These are phyloP conservation scores for Cartodere bifasciata DNA, from an alignment of 2,888 invertebrate species.

Conservation along the genomic window DNA sequence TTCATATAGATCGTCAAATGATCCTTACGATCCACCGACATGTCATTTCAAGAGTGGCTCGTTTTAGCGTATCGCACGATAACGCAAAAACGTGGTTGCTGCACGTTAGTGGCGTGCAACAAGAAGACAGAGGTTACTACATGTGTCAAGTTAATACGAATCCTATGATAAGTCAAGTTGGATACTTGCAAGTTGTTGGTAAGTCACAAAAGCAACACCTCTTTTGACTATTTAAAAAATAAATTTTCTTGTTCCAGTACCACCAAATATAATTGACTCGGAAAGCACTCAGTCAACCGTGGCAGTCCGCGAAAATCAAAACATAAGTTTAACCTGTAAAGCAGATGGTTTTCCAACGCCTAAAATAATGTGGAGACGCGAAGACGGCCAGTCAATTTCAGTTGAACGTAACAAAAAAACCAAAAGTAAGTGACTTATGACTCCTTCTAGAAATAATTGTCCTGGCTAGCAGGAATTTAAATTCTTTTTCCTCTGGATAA, in stretches of 20 bases:
- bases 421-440: no score
- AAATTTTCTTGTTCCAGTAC: slow-evolving; percentile 51
- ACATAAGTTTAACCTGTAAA: slow-evolving; percentile 82
- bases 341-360: slow-evolving; percentile 86
- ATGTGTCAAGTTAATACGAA: slow-evolving; percentile 86
- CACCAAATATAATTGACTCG: slow-evolving; percentile 83
- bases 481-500: no score
- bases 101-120: slow-evolving; percentile 83
- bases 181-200: slow-evolving; percentile 88
- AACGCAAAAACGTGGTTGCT: slow-evolving; percentile 86
- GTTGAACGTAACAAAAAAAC: slow-evolving; percentile 78
- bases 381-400: slow-evolving; percentile 77
- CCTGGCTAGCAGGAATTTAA: no score
- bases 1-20: slow-evolving; percentile 90
- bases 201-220: no score
- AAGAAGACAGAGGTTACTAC: slow-evolving; percentile 82
- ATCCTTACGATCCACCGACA: slow-evolving; percentile 85
- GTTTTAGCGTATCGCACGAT: slow-evolving; percentile 83
- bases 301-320: slow-evolving; percentile 86
- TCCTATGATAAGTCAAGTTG: slow-evolving; percentile 92
- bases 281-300: slow-evolving; percentile 86
- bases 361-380: slow-evolving; percentile 85
- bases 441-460: no score
- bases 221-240: no score
- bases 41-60: slow-evolving; percentile 80